phyloP scores from a whole-genome alignment of 2,113 vertebrate genomes.

The Rhodinocichla rosea region DNA sequence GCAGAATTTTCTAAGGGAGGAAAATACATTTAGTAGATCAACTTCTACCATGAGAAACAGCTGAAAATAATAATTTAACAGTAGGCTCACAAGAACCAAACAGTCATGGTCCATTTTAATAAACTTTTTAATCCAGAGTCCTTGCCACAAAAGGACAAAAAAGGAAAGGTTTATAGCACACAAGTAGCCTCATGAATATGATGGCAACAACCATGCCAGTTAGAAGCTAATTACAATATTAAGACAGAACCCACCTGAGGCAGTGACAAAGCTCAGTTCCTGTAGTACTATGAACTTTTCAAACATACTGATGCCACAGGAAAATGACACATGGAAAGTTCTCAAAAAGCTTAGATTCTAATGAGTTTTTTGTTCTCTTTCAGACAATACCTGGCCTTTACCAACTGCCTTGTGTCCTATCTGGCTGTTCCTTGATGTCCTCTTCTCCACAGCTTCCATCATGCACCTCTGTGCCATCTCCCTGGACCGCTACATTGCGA shows the following conservation, averaged over 20 bases:
- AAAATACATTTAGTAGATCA: neutral
- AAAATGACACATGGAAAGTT: neutral
- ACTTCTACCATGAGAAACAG: neutral
- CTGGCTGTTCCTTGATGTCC: constrained; percentile 97
- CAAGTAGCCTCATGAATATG: neutral
- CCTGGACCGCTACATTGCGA: constrained; percentile 95
- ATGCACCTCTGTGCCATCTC: constrained; percentile 99
- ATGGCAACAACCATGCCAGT: neutral
- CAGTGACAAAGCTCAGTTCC: neutral
- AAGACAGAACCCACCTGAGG: neutral
- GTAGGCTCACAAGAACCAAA: neutral
- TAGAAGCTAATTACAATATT: neutral
- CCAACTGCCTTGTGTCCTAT: constrained; percentile 88
- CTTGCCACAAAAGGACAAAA: neutral
- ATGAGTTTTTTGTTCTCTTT: constrained; percentile 62
- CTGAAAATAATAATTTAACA: neutral
- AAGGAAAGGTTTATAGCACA: neutral
- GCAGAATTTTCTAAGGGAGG: neutral
- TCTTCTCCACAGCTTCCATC: constrained; percentile 97
- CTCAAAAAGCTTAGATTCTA: neutral
- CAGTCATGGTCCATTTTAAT: neutral
- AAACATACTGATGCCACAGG: neutral
- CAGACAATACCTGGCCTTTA: constrained; percentile 92
- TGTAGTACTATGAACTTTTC: neutral
- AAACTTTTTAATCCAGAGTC: neutral